These are phyloP conservation scores for Eupithecia dodoneata DNA, from an alignment of 2,888 invertebrate species.

Conservation along the genomic window DNA sequence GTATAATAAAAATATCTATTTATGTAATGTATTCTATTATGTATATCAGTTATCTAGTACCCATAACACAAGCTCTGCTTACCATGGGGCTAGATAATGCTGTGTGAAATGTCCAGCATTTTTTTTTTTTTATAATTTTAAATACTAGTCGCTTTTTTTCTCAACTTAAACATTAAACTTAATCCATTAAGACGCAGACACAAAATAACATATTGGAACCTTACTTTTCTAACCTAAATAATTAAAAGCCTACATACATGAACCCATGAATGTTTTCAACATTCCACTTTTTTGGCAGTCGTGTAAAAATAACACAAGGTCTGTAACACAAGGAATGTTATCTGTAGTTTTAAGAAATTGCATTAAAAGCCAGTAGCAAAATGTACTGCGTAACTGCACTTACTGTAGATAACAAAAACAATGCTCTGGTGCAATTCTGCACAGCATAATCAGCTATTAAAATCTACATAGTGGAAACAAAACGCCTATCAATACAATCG, in stretches of 20 bases:
- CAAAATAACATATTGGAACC: not conserved
- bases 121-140: too few species aligned
- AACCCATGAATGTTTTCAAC: too few species aligned
- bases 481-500: constrained; percentile 64
- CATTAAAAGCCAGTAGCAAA: not conserved
- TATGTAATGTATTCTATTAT: too few species aligned
- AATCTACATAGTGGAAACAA: constrained; percentile 67
- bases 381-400: not conserved
- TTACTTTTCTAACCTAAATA: not conserved
- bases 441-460: constrained; percentile 50
- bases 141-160: too few species aligned
- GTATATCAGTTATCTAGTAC: too few species aligned
- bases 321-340: not conserved
- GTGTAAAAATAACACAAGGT: not conserved
- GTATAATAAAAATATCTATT: too few species aligned
- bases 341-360: not conserved
- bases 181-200: not conserved
- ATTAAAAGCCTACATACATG: not conserved
- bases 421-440: constrained; percentile 44
- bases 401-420: constrained; percentile 22
- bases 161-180: not conserved
- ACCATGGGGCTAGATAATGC: too few species aligned
- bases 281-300: not conserved
- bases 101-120: too few species aligned
- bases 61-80: too few species aligned